Conservation (phyloP, 2,888 invertebrate species). For the Lithodes maja region DNA sequence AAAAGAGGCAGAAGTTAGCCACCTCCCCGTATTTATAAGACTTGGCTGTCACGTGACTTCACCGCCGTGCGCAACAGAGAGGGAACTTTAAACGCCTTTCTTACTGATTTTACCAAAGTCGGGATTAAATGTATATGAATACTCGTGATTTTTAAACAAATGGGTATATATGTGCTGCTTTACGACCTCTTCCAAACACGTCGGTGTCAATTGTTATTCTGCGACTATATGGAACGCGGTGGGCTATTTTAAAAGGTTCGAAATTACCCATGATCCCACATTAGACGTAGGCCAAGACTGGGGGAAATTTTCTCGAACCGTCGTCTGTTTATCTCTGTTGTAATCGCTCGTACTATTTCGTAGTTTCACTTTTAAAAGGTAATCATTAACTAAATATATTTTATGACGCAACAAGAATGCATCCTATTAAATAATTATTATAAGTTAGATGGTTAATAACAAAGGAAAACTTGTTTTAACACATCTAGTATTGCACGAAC, state of each 20-base stretch:
- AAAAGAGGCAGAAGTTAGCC: slow-evolving; percentile 63
- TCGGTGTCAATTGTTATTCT: neutral
- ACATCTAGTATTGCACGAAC: neutral
- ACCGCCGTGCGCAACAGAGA: slow-evolving; percentile 22
- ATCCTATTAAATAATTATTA: too few relatives aligned
- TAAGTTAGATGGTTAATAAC: too few relatives aligned
- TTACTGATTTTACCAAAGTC: neutral
- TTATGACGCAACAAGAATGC: too few relatives aligned
- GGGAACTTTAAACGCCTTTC: slow-evolving; percentile 37
- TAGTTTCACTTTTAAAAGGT: too few relatives aligned
- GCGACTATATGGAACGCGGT: neutral
- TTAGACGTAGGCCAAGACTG: neutral
- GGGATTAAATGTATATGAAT: neutral
- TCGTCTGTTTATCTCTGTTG: too few relatives aligned
- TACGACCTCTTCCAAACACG: neutral
- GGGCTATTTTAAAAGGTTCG: neutral
- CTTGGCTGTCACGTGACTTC: slow-evolving; percentile 53
- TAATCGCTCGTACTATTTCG: too few relatives aligned
- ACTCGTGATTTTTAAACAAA: neutral
- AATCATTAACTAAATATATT: too few relatives aligned
- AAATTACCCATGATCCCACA: neutral
- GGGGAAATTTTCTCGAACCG: too few relatives aligned
- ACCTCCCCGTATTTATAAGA: slow-evolving; percentile 59
- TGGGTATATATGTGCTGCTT: neutral
- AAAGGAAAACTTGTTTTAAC: too few relatives aligned